A percentile compares a stretch with the other conserved stretches of the same genome.
phyloP scores from a whole-genome alignment of 2,113 vertebrate species.

The Amazona guildingii region DNA sequence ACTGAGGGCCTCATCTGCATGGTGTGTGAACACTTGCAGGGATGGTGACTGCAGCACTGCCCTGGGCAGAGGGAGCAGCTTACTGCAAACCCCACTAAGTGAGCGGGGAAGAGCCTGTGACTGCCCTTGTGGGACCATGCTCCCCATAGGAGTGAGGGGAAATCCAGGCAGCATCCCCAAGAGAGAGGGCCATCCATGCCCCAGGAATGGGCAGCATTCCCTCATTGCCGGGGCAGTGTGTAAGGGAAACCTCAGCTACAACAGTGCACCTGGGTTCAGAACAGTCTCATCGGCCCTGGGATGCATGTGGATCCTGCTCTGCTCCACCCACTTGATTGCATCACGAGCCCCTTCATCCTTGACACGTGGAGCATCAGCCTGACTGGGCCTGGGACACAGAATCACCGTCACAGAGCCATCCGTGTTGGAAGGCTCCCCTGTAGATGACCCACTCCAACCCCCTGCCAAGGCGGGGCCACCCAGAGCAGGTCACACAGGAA shows the following conservation, averaged over 20 bases:
- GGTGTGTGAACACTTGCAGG: not conserved
- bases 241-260: not conserved
- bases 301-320: accelerated
- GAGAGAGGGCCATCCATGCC: not conserved
- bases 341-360: not conserved
- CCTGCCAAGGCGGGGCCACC: not conserved
- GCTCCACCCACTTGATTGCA: not conserved
- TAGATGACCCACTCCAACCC: not conserved
- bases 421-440: not conserved
- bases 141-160: not conserved
- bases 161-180: not conserved
- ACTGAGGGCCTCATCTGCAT: not conserved
- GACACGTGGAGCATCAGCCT: not conserved
- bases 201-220: not conserved
- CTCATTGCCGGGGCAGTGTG: not conserved
- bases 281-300: not conserved
- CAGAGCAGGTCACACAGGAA: not conserved
- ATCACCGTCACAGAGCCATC: not conserved
- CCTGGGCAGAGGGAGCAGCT: not conserved
- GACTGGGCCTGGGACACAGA: not conserved
- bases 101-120: not conserved
- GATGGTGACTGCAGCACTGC: not conserved
- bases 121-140: not conserved
- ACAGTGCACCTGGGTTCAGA: not conserved
- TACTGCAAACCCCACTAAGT: not conserved